phyloP scores from a whole-genome alignment of 2,797 vertebrate species.

The Darevskia mixta region DNA sequence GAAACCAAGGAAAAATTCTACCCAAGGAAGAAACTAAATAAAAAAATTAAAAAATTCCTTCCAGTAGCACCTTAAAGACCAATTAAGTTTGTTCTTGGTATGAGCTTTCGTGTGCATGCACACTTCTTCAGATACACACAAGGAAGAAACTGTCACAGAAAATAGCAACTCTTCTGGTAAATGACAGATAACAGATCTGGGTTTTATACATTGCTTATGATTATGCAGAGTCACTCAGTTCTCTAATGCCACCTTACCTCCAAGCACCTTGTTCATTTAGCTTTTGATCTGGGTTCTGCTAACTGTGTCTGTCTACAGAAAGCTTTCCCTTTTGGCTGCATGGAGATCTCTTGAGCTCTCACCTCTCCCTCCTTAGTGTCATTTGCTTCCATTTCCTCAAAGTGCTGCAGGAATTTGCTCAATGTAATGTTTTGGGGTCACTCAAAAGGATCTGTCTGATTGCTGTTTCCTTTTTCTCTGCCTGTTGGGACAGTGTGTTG shows the following conservation, averaged over 20 bases:
- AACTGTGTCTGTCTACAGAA: slow-evolving; percentile 16
- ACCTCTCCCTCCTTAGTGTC: slow-evolving; percentile 13
- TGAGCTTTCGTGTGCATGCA: no score
- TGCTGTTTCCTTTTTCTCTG: slow-evolving; percentile 47
- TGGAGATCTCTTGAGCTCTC: slow-evolving; percentile 47
- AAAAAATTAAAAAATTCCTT: no score
- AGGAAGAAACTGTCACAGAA: background rate
- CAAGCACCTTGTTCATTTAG: background rate
- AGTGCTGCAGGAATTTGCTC: slow-evolving; percentile 55
- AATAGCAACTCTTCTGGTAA: no score
- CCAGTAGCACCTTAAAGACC: no score
- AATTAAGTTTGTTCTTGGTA: no score
- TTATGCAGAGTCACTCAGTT: background rate
- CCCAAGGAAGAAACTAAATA: background rate
- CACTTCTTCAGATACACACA: no score
- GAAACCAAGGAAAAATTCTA: background rate
- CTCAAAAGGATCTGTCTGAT: slow-evolving; percentile 43
- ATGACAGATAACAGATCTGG: background rate
- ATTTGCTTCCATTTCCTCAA: slow-evolving; percentile 45
- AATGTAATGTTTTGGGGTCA: slow-evolving; percentile 42
- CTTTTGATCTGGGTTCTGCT: slow-evolving; percentile 22
- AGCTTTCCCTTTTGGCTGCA: slow-evolving; percentile 50
- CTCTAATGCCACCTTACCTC: background rate
- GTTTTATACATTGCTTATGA: no score
- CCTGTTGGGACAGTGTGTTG: slow-evolving; percentile 16